Base-by-base conservation (phyloP, 2,797 vertebrate species). In the Pachyuromys duprasi region DNA sequence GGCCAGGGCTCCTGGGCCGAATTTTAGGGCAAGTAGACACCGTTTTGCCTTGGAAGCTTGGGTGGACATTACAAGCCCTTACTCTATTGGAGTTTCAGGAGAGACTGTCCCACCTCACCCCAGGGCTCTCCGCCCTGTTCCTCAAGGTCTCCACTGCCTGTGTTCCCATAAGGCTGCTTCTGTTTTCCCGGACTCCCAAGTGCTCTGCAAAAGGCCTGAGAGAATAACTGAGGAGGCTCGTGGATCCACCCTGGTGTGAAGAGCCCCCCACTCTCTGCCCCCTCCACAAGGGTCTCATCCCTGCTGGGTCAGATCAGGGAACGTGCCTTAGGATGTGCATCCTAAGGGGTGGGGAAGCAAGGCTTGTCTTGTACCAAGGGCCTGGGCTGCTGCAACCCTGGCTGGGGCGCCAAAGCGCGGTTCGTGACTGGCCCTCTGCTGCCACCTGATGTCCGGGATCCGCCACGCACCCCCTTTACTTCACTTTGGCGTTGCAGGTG, bases 341-440 rank as follows among this genome's bases (percentile, higher is more conserved):
- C 39, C 62, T 33, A 84, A 45, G 55, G 80, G 63, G 49, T 31
- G 22, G 26, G 45, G 49, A 55, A 31, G 72, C n/a, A 75, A 33
- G 57, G 8, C 33, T n/a, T 31, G 49, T n/a, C 36, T 9, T 24
- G 45, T 42, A 80, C 55, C 55, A 57, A 18, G 55, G 55, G 55
- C 55, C 17, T 57, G 55, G 70, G 93, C 55, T 15, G 17, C 55
- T 3, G 55, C 4, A 17, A 57, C 55, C 49, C 49, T 18, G 14
- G 55, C 15, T 42, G 17, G 20, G 36, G 45, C 2, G 8, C 14
- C 28, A 13, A 2, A 3, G 28, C 14, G 1, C 0, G 3, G 86
- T 81, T 49, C 12, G 2, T 89, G 62, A 0, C 72, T 60, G 84
- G 39, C 89, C 24, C 91, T 96, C 93, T 95, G 93, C 95, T 96